A percentile compares a stretch with the other conserved stretches of the same genome.
Conservation (phyloP, 1,140 invertebrate genomes). For the Leptinotarsa texana region DNA sequence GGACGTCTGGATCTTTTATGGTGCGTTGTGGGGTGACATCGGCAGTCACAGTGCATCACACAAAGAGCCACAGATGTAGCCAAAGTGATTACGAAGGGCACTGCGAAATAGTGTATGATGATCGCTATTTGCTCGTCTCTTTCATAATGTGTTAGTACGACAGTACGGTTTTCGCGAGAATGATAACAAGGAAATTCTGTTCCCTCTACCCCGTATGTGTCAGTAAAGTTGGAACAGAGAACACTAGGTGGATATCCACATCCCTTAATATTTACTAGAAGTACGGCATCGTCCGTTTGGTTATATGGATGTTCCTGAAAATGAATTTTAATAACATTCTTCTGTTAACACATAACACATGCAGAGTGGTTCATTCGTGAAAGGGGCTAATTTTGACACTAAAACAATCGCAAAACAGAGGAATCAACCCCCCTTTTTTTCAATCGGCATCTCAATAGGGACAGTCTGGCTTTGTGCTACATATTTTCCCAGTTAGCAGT, state of each 20-base stretch:
- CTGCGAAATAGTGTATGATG: constrained; percentile 79
- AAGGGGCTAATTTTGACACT: too few species aligned
- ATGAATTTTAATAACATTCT: background rate
- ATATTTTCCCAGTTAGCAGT: too few species aligned
- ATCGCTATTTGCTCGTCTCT: constrained; percentile 72
- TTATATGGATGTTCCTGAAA: constrained; percentile 48
- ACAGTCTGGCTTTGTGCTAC: too few species aligned
- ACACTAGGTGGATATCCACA: constrained; percentile 88
- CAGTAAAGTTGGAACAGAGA: constrained; percentile 82
- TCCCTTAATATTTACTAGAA: constrained; percentile 80
- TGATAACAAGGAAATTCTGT: constrained; percentile 82
- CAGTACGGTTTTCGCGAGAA: constrained; percentile 77
- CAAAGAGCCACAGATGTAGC: constrained; percentile 81
- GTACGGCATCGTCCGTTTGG: constrained; percentile 65
- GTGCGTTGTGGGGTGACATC: constrained; percentile 48
- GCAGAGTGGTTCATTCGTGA: too few species aligned
- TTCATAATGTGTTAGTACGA: constrained; percentile 80
- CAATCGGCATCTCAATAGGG: too few species aligned
- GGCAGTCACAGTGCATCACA: constrained; percentile 75
- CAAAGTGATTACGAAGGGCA: constrained; percentile 79
- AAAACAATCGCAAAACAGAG: too few species aligned
- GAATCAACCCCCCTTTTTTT: too few species aligned
- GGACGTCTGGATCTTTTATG: constrained; percentile 43
- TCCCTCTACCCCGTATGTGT: constrained; percentile 73
- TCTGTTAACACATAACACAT: too few species aligned